Conservation (phyloP, 2,888 invertebrate species). For the Rotaria socialis region DNA sequence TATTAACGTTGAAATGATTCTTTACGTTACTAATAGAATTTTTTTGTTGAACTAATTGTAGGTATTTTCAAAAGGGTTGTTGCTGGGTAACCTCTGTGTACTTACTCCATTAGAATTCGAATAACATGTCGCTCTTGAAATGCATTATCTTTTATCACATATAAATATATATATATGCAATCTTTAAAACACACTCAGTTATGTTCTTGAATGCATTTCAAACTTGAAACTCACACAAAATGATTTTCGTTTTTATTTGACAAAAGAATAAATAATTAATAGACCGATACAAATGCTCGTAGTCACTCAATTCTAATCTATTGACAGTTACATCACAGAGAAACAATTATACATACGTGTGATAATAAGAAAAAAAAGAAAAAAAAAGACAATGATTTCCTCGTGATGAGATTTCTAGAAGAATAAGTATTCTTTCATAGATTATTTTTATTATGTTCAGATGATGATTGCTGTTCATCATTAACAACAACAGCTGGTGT, state of each 20-base stretch:
- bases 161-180: too few species aligned
- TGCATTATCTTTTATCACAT: too few species aligned
- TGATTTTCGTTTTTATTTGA: background rate
- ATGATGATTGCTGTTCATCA: background rate
- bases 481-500: background rate
- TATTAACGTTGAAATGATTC: background rate
- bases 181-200: too few species aligned
- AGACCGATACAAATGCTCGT: background rate
- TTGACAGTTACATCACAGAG: conserved; percentile 19
- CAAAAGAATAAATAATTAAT: conserved; percentile 26
- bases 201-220: background rate
- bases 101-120: background rate
- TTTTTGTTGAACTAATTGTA: background rate
- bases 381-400: background rate
- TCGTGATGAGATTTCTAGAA: background rate
- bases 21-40: background rate
- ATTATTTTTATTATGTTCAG: background rate
- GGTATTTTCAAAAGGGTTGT: background rate
- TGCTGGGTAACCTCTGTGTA: background rate
- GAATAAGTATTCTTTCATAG: background rate
- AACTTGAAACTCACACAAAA: background rate
- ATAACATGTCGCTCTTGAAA: background rate
- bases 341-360: background rate
- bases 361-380: too few species aligned
- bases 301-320: conserved; percentile 13